A percentile compares a stretch with the other conserved stretches of the same genome.
Conservation (phyloP, 1,140 invertebrate species). For the Bombus terrestris region DNA sequence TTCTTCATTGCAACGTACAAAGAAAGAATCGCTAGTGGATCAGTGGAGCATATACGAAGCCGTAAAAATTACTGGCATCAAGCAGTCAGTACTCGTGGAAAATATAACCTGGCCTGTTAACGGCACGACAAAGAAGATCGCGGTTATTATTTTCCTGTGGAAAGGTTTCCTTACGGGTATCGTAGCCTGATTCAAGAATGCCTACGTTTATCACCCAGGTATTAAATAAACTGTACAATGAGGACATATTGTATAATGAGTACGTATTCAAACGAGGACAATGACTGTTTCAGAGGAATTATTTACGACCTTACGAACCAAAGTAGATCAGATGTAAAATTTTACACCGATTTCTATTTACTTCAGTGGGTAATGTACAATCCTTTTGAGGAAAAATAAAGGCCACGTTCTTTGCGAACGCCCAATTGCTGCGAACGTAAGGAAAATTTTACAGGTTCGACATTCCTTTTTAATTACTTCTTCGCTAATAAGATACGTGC, state of each 20-base stretch:
- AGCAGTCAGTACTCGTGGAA: neutral
- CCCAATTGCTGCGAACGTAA: neutral
- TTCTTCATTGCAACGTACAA: constrained; percentile 22
- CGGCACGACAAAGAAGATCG: neutral
- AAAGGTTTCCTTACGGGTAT: neutral
- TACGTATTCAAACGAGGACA: neutral
- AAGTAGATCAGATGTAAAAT: neutral
- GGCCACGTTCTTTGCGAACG: neutral
- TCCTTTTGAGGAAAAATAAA: neutral
- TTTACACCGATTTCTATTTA: neutral
- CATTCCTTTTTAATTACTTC: neutral
- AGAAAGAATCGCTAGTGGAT: constrained; percentile 32
- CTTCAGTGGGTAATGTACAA: no score
- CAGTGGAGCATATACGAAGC: constrained; percentile 40
- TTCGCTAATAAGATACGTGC: neutral
- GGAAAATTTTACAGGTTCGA: no score
- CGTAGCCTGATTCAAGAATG: neutral
- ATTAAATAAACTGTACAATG: neutral
- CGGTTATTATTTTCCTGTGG: neutral
- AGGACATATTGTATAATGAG: no score
- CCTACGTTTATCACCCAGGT: neutral
- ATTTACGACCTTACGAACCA: neutral
- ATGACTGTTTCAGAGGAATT: neutral
- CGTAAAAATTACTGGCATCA: constrained; percentile 19
- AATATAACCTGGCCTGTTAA: neutral